A percentile compares a stretch with the other conserved stretches of the same genome.
phyloP scores from a whole-genome alignment of 2,888 invertebrate species.

The Hypsopygia costalis region DNA sequence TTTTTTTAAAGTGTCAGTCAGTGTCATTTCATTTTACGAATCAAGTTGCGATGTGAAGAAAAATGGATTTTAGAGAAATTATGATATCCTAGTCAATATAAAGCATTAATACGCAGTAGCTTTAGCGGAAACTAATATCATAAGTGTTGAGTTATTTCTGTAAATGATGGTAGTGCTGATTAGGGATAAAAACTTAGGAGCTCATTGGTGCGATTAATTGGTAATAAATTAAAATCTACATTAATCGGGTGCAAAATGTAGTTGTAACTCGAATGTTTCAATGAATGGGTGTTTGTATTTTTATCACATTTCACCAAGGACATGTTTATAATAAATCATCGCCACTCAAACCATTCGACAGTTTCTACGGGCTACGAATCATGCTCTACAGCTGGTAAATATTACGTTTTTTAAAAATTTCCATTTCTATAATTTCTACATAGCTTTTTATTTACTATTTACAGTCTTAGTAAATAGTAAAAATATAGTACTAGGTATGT shows the following conservation, averaged over 20 bases:
- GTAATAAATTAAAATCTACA: slow-evolving; percentile 20
- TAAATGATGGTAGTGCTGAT: slow-evolving; percentile 1
- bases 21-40: slow-evolving; percentile 21
- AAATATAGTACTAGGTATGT: too few species aligned
- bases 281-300: slow-evolving; percentile 57
- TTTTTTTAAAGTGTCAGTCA: slow-evolving; percentile 22
- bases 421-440: too few species aligned
- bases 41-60: slow-evolving; percentile 8
- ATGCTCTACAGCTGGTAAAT: slow-evolving; percentile 67
- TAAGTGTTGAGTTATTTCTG: not conserved
- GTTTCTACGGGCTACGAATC: slow-evolving; percentile 60
- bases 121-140: not conserved
- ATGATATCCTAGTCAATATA: too few species aligned
- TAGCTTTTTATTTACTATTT: too few species aligned
- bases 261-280: slow-evolving; percentile 36
- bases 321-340: slow-evolving; percentile 74
- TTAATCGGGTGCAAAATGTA: slow-evolving; percentile 39
- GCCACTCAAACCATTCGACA: slow-evolving; percentile 63
- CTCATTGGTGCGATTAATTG: slow-evolving; percentile 31
- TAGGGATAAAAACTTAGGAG: slow-evolving; percentile 15
- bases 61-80: slow-evolving; percentile 8
- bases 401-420: slow-evolving; percentile 12
- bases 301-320: slow-evolving; percentile 65
- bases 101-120: not conserved
- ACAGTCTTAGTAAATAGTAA: too few species aligned